Base-by-base conservation (phyloP, 2,113 vertebrate genomes). In the Seriola dumerili region DNA sequence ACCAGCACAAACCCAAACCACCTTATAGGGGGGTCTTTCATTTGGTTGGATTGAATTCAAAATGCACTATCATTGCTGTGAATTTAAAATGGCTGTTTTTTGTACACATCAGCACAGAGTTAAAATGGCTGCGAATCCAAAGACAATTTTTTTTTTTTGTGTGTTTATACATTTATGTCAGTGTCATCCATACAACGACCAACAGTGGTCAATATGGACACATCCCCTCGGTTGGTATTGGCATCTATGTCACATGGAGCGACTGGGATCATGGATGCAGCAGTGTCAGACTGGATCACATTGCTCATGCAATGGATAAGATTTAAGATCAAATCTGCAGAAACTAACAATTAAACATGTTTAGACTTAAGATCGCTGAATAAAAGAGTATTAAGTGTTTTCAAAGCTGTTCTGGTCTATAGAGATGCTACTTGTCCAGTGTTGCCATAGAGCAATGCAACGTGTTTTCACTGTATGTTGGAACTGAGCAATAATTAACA, bases 381-480 rank as follows among this genome's bases (percentile, higher is more conserved):
- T 67, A 29, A 79, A 74, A 55, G 0, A 48, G 4, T 48, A 52
- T 40, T 38, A 3, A 7, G 12, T 19, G 8, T 58, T 73, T 69
- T 54, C 14, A 61, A 58, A 82, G 61, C n/a, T 64, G 36, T 42
- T 84, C 29, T 58, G 17, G 11, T 25, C 25, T 11, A 44, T 19
- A 64, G 59, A 42, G 52, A 19, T 72, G 54, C 19, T 78, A 52
- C 61, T 50, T 81, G n/a, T 76, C 64, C 75, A 73, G 72, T 90
- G 81, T 90, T 90, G 90, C 84, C 86, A 89, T 91, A 93, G 88
- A 90, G 88, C 89, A 93, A 89, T 93, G 87, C 85, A 90, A 91
- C 89, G 52, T 80, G 71, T 86, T 87, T 66, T 88, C 52, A 72
- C 76, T 62, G 32, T 59, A 62, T 81, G 85, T 92, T 90, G 81